Percentiles rank a stretch among this genome's conserved stretches.
phyloP scores from a whole-genome alignment of 2,113 vertebrate genomes.

The Clarias macrocephalus region DNA sequence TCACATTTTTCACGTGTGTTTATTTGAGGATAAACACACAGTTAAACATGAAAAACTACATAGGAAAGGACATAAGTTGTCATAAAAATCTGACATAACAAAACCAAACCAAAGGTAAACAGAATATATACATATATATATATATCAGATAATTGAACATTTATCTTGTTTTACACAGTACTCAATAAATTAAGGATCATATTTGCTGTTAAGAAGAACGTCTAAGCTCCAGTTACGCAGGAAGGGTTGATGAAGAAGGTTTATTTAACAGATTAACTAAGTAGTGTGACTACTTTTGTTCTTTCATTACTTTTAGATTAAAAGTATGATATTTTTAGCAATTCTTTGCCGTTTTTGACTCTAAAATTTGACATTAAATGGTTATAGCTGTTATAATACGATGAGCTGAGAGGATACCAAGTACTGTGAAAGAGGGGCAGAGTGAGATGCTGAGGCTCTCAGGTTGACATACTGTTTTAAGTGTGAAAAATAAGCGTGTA shows the following conservation, averaged over 20 bases:
- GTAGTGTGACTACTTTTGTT: neutral
- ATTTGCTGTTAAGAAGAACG: neutral
- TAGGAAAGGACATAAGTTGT: neutral
- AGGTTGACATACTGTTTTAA: neutral
- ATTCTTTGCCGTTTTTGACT: no score
- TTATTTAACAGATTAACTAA: neutral
- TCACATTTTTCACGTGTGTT: neutral
- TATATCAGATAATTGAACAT: neutral
- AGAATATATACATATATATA: no score
- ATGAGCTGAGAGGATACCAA: neutral
- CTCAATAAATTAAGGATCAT: neutral
- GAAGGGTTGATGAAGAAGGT: neutral
- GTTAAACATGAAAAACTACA: neutral
- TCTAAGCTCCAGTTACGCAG: neutral
- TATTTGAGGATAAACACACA: neutral
- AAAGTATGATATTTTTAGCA: neutral
- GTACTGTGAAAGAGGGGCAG: neutral
- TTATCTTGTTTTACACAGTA: neutral
- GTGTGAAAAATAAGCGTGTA: neutral
- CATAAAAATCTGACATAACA: neutral
- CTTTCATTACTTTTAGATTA: neutral
- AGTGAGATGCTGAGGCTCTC: neutral
- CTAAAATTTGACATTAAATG: neutral
- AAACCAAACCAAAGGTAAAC: neutral
- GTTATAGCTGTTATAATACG: neutral